Evolutionary conservation across 2,888 invertebrate species (phyloP), one percentile per base, ranked within the genome.

Genomic region (Drosophila pegasa): DNA sequence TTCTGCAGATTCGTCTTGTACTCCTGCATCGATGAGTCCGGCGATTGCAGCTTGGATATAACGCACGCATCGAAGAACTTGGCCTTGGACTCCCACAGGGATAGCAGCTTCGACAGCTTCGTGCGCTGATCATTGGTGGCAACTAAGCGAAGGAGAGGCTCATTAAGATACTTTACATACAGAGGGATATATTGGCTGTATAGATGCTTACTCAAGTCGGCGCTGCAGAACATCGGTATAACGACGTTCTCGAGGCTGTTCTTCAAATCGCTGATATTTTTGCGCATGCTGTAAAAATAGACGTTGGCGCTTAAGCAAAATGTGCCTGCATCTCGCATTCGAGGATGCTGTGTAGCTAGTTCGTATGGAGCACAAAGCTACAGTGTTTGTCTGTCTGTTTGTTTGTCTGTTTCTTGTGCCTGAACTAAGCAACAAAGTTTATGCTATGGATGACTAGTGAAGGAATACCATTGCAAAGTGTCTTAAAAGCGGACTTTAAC

Each of bases 221-320:
- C 96, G 93, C 97, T 97, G 93, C 98, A 98, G 94, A 98, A 99
- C 96, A 99, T 98, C 87, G 99, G 98, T 90, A 99, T 97, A 87
- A 99, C 98, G 89, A 98, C 98, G 91, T 95, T 95, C 94, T 98
- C 98, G 93, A 99, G 94, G 91, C 97, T 96, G 93, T 96, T 96
- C 93, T 98, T 97, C 92, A 99, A 94, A 91, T 97, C 97, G 93
- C 97, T 96, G 70, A 97, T 96, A 93, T 97, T 98, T 94, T 99
- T 99, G 91, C 99, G 95, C 91, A 98, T 97, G 94, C 99, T 99
- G 94, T 92, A 95, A 95, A 95, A 91, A 80, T 75, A 87, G 60
- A 86, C 80, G 51, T 50, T 73, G 63, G 54, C 41, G 48, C 84
- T 81, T 81, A 65, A 79, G 54, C 56, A 66, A 57, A 45, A 63